Evolutionary conservation across 2,113 vertebrate species (phyloP), one percentile per base, ranked within the genome.

Genomic region (Dendropsophus ebraccatus): DNA sequence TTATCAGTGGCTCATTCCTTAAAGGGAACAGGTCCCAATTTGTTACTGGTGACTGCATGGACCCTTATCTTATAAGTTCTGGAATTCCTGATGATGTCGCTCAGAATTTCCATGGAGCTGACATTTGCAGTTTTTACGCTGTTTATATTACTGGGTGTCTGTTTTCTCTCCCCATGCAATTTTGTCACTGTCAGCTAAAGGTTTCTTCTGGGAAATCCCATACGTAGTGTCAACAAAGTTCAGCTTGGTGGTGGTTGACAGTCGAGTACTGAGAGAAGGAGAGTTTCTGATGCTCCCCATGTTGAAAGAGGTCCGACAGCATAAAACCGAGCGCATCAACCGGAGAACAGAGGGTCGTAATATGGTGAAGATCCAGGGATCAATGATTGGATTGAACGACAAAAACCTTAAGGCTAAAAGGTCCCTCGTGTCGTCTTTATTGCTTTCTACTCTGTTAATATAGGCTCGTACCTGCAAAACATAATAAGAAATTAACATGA

Each of bases 341-440:
- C 95, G 93, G 88, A 97, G 91, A 76, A 97, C 91, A 0, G 96
- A 91, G 0, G 97, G 97, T 25, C 97, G 92, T 60, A 99, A 93
- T 87, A 99, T 93, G 92, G 93, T 95, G 7, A 98, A 99, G 5
- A 98, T 94, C 97, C 96, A 99, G 0, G 98, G 97, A 37, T 99
- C 95, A 1, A 97, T 87, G 90, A 99, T 99, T 89, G 96, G 91
- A 81, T 98, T 99, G 12, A 96, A 10, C 2, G 97, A 97, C 70
- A 99, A 93, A 87, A 97, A 99, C 28, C 95, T 93, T 77, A 99
- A 93, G 0, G 94, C 96, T 0, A 85, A 91, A 70, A 98, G 96
- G 89, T 98, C 96, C 87, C 70, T 13, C 0, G 10, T 4, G 47
- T 93, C 85, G 10, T 87, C 81, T 0, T 2, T 0, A 10, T 58